Base-by-base conservation (phyloP, 1,140 invertebrate genomes). In the Drosophila ironensis region DNA sequence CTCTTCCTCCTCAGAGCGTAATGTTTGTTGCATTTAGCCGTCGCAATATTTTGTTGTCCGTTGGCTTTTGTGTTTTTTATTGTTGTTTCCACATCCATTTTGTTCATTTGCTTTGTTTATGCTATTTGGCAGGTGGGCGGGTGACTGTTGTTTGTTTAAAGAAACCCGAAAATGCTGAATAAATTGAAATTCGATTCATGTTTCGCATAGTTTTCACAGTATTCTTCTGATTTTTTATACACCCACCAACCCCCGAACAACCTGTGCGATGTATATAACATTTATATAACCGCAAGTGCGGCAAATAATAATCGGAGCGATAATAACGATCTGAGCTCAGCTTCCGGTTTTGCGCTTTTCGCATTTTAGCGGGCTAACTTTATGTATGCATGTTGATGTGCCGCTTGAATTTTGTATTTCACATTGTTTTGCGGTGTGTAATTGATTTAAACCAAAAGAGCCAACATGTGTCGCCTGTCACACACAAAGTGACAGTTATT, bases 391-490 rank as follows among this genome's bases (percentile, higher is more conserved):
- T 70, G 28, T 30, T 8, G n/a, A n/a, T n/a, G n/a, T n/a, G n/a
- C n/a, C 11, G 9, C 8, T 9, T 14, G 2, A 12, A 14, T 56
- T 27, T 51, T 28, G 14, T 17, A 6, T 37, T 45, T 47, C 35
- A 25, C 53, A 33, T 41, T 63, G 41, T 48, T 57, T 74, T 81
- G 76, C 56, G 72, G 72, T 64, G 24, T 48, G 42, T 77, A 81
- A 81, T 82, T 81, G 77, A 69, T 82, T 81, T 82, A 38, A 72
- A 71, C 59, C 71, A 42, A 75, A 71, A 81, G 71, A 80, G 67
- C 67, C 63, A 63, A 53, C 57, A 75, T 69, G 69, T 76, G 77
- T 67, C 51, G 76, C 71, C 63, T 80, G 76, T 82, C 77, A 72
- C 67, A 72, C 67, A 75, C 45, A 53, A 48, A 64, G 37, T 57